Evolutionary conservation across 2,888 invertebrate species (phyloP).

Genomic region (Stenurella melanura): DNA sequence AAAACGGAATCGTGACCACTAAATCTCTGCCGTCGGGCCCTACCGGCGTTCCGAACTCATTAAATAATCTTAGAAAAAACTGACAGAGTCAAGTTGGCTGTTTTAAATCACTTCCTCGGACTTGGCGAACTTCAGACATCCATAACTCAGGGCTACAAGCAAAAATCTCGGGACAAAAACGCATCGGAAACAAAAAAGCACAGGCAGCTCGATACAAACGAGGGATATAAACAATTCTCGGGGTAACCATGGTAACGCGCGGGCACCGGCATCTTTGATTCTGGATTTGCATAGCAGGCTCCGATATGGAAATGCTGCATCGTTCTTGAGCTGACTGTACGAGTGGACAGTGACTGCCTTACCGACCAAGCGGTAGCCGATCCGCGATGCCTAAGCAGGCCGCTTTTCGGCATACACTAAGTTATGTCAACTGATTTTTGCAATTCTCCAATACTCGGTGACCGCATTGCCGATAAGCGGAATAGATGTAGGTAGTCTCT

Average conservation of each 20-base stretch:
- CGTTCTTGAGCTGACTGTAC: constrained; percentile 69
- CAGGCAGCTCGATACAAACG: constrained; percentile 71
- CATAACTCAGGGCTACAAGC: constrained; percentile 71
- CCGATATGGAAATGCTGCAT: constrained; percentile 72
- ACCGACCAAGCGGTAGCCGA: constrained; percentile 67
- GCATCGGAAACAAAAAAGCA: constrained; percentile 67
- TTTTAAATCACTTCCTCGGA: constrained; percentile 69
- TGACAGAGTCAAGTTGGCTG: constrained; percentile 63
- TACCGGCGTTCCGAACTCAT: constrained; percentile 59
- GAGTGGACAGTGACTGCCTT: constrained; percentile 64
- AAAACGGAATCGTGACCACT: constrained; percentile 62
- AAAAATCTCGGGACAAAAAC: constrained; percentile 71
- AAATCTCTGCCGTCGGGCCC: constrained; percentile 58
- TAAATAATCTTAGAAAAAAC: constrained; percentile 68
- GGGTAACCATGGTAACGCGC: constrained; percentile 70
- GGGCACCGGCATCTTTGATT: constrained; percentile 71
- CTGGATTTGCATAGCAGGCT: constrained; percentile 72
- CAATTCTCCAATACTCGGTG: constrained; percentile 61
- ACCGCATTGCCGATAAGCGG: constrained; percentile 52
- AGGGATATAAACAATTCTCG: constrained; percentile 72
- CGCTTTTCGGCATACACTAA: constrained; percentile 72
- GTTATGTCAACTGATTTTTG: constrained; percentile 71
- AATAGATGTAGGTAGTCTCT: constrained; percentile 32
- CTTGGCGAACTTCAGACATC: constrained; percentile 65
- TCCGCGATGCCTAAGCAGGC: constrained; percentile 59